Percentiles rank a stretch among this genome's conserved stretches.
phyloP scores from a whole-genome alignment of 2,888 invertebrate genomes.

The Neoitamus cyanurus region DNA sequence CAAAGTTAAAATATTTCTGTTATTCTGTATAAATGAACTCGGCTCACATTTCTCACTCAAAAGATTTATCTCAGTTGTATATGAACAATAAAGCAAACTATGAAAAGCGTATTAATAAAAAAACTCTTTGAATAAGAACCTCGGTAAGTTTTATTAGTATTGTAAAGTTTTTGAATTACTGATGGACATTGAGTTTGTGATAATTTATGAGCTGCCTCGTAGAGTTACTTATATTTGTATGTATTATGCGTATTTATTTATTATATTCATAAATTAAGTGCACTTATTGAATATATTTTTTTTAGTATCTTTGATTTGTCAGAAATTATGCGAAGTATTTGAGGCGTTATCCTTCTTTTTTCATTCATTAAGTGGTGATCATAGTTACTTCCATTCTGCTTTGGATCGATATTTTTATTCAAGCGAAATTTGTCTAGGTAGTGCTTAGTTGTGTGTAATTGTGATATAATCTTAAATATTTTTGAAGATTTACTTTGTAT shows the following conservation, averaged over 20 bases:
- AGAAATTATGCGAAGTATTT: slow-evolving; percentile 12
- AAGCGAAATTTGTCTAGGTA: not conserved
- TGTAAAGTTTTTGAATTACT: slow-evolving; percentile 16
- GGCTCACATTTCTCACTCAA: not conserved
- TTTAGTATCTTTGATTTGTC: not conserved
- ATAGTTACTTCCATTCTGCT: not conserved
- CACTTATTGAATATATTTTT: slow-evolving; percentile 27
- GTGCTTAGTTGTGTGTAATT: not conserved
- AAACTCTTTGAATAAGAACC: slow-evolving; percentile 2
- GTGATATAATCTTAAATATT: slow-evolving; percentile 27
- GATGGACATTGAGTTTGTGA: slow-evolving; percentile 31
- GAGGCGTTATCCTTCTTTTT: not conserved
- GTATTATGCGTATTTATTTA: slow-evolving; percentile 26
- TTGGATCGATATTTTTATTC: not conserved
- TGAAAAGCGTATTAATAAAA: not conserved
- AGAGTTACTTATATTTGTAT: slow-evolving; percentile 27
- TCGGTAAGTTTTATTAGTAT: slow-evolving; percentile 28
- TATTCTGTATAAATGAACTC: not conserved
- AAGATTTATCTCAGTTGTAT: not conserved
- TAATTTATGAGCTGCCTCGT: slow-evolving; percentile 44
- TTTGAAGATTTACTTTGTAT: not conserved
- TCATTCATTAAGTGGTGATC: not conserved
- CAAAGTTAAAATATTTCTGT: not conserved
- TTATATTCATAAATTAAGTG: slow-evolving; percentile 33
- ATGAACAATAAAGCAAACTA: not conserved